Evolutionary conservation across 1,140 invertebrate species (phyloP).

Genomic region (Drosophila pseudoananassae): DNA sequence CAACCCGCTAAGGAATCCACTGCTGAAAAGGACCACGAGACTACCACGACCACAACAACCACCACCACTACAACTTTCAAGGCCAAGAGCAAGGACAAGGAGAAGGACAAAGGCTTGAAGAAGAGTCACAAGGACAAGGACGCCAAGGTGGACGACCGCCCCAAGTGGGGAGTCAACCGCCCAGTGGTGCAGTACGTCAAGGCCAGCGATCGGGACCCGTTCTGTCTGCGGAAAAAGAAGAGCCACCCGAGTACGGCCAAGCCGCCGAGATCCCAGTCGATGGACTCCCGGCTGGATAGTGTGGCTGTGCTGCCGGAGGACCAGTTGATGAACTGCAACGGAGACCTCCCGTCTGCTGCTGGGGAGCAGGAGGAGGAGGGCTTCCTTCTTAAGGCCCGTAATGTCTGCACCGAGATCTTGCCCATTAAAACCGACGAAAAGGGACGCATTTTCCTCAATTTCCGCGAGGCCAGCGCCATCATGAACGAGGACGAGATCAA

Average conservation of each 20-base stretch:
- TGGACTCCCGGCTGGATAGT: constrained; percentile 73
- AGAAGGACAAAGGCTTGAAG: constrained; percentile 69
- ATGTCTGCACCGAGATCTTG: constrained; percentile 82
- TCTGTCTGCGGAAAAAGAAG: constrained; percentile 84
- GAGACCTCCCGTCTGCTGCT: constrained; percentile 18
- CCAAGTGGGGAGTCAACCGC: constrained; percentile 87
- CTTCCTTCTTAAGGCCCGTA: constrained; percentile 77
- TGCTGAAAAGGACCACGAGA: constrained; percentile 74
- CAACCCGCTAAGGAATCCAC: constrained; percentile 62
- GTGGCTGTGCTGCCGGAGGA: constrained; percentile 53
- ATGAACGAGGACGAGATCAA: constrained; percentile 84
- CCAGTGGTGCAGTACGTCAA: constrained; percentile 88
- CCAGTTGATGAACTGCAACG: constrained; percentile 23
- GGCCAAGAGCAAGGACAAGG: constrained; percentile 78
- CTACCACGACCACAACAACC: constrained; percentile 81
- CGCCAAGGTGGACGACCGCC: constrained; percentile 85
- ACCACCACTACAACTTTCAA: constrained; percentile 82
- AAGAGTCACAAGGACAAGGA: constrained; percentile 62
- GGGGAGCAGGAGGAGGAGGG: constrained; percentile 64
- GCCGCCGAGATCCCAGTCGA: constrained; percentile 70
- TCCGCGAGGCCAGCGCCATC: constrained; percentile 78
- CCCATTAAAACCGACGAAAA: constrained; percentile 83
- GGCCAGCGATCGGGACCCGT: constrained; percentile 89
- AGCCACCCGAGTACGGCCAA: constrained; percentile 52
- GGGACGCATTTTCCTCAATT: constrained; percentile 80